Base-by-base conservation (phyloP, 2,888 invertebrate species). In the Hypomecis atomaria region DNA sequence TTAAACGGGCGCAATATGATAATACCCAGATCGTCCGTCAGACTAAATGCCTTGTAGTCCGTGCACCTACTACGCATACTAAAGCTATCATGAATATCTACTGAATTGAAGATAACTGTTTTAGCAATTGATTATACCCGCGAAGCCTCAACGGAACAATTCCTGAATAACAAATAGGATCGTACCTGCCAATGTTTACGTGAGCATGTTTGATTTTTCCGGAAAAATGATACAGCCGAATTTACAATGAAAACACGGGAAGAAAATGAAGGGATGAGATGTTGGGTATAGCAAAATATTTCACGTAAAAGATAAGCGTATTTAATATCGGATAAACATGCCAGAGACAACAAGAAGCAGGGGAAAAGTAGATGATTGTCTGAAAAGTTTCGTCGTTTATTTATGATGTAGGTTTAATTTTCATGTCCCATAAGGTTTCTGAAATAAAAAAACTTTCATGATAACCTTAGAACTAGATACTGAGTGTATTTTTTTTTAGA, bases 21-120 rank as follows among this genome's bases (percentile, higher is more conserved):
- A 65, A 65, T 61, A 33, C 33, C 42, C 33, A 34, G 43, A 57
- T 52, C 57, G 52, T 65, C 43, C 53, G 57, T 61, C 65, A 65
- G 48, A 42, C 37, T 36, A 48, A 38, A 53, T 43, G 33, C 53
- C 49, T 59, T 50, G 48, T 44, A 55, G 44, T 36, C 9, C 52
- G 13, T 50, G 10, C 5, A 60, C 34, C 36, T 47, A 23, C 38
- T 50, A 13, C 5, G 54, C 34, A 13, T 47, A 23, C 38, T 45
- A 33, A 53, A 37, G 13, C 48, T n/a, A 56, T 50, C 44, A 49
- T 37, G 44, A 55, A 62, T 57, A 62, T 42, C 44, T 50, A 61
- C 55, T 56, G 44, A 55, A 62, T 53, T 62, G 59, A 56, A 64
- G 44, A 38, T 34, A 55, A 50, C 6, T 54, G 53, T 58, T 48